Evolutionary conservation across 2,888 invertebrate genomes (phyloP), one percentile per base, ranked within the genome.

Genomic region (Spilosoma lubricipeda): DNA sequence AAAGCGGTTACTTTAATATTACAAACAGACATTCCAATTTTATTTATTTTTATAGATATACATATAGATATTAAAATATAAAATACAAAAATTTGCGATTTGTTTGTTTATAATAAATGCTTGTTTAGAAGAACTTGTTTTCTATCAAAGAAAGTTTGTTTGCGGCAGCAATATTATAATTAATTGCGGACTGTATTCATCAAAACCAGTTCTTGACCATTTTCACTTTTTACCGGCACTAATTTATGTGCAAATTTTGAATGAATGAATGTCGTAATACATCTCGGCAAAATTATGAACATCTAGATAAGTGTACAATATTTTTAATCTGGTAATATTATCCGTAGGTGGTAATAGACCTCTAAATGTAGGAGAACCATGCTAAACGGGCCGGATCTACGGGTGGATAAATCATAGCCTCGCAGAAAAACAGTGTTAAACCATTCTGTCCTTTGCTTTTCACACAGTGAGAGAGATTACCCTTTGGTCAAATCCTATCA

Each of bases 191-290:
- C 30, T 8, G 30, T 63, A 30, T 30, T 63, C 30, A 30, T 30
- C 18, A 30, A 18, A 63, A 63, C 63, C 18, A 30, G 63, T 63
- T 30, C 30, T 30, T 30, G 63, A 63, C 18, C 7, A 63, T 63
- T 63, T 63, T 63, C 63, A 30, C 63, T 63, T 63, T 59, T 59
- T 63, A 30, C 27, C 63, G 63, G 3, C 63, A n/a, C n/a, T 56
- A n/a, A 56, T 56, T 23, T 59, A 27, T 59, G 59, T 13, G 27
- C 27, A 59, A 59, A 59, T 27, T 56, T 7, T 56, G n/a, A 56
- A 56, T 56, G n/a, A 56, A 56, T 56, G 3, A 56, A 56, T 23
- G 23, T 56, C 9, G n/a, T 56, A n/a, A 2, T 56, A 56, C 52
- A 9, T n/a, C 2, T 7, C 20, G 27, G 59, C 59, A 59, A 9